A percentile compares a stretch with the other conserved stretches of the same genome.
Conservation (phyloP, 2,888 invertebrate genomes). For the Hydropsyche betteni region DNA sequence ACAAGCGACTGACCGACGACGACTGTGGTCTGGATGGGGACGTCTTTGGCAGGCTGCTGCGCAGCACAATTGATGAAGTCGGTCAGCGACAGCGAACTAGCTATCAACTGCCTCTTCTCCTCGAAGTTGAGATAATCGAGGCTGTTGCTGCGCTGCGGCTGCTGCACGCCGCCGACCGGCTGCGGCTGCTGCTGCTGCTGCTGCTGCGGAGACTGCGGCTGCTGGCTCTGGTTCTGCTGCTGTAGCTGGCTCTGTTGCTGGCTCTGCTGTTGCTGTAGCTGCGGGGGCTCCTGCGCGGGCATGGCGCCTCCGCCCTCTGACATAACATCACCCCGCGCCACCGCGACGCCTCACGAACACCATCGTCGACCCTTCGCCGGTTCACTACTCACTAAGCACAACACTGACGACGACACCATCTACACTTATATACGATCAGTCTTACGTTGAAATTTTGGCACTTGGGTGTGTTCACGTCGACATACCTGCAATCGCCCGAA, state of each 20-base stretch:
- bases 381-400: slow-evolving; percentile 61
- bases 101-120: slow-evolving; percentile 89
- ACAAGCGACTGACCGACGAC: slow-evolving; percentile 57
- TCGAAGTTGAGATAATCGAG: slow-evolving; percentile 91
- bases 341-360: slow-evolving; percentile 66
- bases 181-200: slow-evolving; percentile 55
- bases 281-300: slow-evolving; percentile 48
- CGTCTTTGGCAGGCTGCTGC: slow-evolving; percentile 60
- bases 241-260: slow-evolving; percentile 59
- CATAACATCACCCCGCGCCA: slow-evolving; percentile 55
- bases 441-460: slow-evolving; percentile 20
- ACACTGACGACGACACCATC: slow-evolving; percentile 53
- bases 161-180: slow-evolving; percentile 60
- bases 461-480: neutral
- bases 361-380: slow-evolving; percentile 59
- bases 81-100: slow-evolving; percentile 85
- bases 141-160: slow-evolving; percentile 81
- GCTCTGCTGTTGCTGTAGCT: slow-evolving; percentile 41
- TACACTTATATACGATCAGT: neutral
- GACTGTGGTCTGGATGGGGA: slow-evolving; percentile 55
- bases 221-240: slow-evolving; percentile 80
- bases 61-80: slow-evolving; percentile 83
- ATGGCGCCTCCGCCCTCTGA: slow-evolving; percentile 49
- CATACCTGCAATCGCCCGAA: too few species aligned
- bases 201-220: slow-evolving; percentile 60